Percentiles rank a stretch among this genome's conserved stretches.
Conservation (phyloP, 2,888 invertebrate genomes). For the Drosophila histrio region DNA sequence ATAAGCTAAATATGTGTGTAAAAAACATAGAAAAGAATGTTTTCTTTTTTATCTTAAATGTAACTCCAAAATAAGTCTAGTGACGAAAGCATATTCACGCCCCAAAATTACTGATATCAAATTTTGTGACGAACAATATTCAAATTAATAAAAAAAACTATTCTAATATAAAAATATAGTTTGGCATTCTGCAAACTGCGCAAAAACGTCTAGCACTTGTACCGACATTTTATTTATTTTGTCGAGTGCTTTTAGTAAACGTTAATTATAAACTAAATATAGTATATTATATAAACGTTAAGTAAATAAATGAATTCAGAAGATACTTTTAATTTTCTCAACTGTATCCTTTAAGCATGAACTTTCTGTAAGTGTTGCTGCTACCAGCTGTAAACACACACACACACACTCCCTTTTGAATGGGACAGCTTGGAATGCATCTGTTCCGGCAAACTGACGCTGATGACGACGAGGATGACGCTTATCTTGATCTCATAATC, state of each 20-base stretch:
- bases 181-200: too few relatives aligned
- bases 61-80: not conserved
- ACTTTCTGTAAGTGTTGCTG: constrained; percentile 23
- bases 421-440: constrained; percentile 34
- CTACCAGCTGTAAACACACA: constrained; percentile 24
- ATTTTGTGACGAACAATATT: too few relatives aligned
- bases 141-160: too few relatives aligned
- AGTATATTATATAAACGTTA: too few relatives aligned
- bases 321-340: not conserved
- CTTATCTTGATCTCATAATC: constrained; percentile 73
- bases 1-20: not conserved
- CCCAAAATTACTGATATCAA: too few relatives aligned
- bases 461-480: constrained; percentile 41
- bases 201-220: too few relatives aligned
- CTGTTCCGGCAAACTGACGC: constrained; percentile 37
- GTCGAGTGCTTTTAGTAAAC: too few relatives aligned
- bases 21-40: not conserved
- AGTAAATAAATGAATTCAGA: too few relatives aligned
- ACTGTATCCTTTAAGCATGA: constrained; percentile 3
- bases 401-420: not conserved
- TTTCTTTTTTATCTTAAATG: not conserved
- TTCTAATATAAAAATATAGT: too few relatives aligned
- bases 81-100: too few relatives aligned
- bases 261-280: too few relatives aligned
- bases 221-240: too few relatives aligned